These are phyloP conservation scores for Scaptodrosophila lebanonensis DNA, from an alignment of 1,140 invertebrate genomes.

Conservation along the genomic window DNA sequence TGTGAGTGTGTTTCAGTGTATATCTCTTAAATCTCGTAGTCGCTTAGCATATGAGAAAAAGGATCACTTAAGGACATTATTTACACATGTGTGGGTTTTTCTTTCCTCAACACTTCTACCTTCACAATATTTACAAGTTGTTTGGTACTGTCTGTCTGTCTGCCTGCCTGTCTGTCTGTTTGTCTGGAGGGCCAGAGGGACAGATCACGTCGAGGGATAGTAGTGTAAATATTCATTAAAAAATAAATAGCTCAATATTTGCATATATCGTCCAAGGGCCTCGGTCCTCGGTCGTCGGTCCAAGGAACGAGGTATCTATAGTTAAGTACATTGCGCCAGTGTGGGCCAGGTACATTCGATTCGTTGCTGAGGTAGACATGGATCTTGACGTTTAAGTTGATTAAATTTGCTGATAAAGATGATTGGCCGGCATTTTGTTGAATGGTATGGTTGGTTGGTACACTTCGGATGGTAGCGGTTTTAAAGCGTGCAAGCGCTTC, in stretches of 20 bases:
- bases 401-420: neutral
- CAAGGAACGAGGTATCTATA: conserved; percentile 29
- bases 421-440: conserved; percentile 46
- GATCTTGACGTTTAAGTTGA: conserved; percentile 3
- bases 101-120: conserved; percentile 29
- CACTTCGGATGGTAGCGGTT: conserved; percentile 20
- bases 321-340: conserved; percentile 36
- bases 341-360: conserved; percentile 56
- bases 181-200: neutral
- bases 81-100: conserved; percentile 60
- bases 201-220: conserved; percentile 54
- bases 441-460: neutral
- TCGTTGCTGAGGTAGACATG: conserved; percentile 52
- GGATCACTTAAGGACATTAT: conserved; percentile 70
- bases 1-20: conserved; percentile 17
- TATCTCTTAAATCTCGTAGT: conserved; percentile 62
- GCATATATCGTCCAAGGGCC: conserved; percentile 51
- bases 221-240: conserved; percentile 65
- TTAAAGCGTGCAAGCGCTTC: conserved; percentile 72
- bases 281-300: neutral
- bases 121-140: conserved; percentile 1
- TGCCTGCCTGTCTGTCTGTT: neutral
- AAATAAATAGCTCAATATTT: conserved; percentile 71
- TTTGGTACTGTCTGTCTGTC: no score
- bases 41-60: conserved; percentile 69